Evolutionary conservation across 2,113 vertebrate genomes (phyloP).

Genomic region (Tympanuchus pallidicinctus): DNA sequence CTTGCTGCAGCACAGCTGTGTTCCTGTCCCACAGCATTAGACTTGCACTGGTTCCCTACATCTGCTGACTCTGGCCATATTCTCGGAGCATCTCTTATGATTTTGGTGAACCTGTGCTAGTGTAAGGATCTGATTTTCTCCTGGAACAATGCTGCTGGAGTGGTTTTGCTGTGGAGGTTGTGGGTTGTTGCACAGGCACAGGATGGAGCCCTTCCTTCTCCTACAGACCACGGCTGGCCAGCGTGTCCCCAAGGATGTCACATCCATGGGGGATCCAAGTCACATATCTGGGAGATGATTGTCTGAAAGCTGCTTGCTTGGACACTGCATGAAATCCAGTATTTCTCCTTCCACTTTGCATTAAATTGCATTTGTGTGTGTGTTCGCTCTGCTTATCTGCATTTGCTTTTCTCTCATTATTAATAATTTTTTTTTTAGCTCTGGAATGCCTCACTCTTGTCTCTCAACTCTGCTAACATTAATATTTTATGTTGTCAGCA

Average conservation of each 20-base stretch:
- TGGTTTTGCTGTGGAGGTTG: background rate
- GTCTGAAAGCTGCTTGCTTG: background rate
- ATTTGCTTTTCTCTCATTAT: background rate
- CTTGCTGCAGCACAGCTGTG: background rate
- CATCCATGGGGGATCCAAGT: background rate
- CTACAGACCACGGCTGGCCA: background rate
- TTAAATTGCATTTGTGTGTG: background rate
- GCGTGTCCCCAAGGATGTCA: background rate
- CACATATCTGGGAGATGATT: background rate
- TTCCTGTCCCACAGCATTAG: background rate
- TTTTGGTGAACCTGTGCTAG: background rate
- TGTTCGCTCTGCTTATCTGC: background rate
- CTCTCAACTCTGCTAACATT: background rate
- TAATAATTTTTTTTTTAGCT: constrained; percentile 12
- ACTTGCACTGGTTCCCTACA: background rate
- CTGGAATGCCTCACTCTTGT: background rate
- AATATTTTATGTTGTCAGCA: constrained; percentile 32
- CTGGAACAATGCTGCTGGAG: background rate
- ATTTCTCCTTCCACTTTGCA: background rate
- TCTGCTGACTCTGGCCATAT: background rate
- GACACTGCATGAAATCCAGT: background rate
- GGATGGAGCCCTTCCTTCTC: background rate
- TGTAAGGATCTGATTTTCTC: background rate
- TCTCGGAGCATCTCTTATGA: background rate
- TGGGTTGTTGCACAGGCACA: background rate